Percentiles rank a stretch among this genome's conserved stretches.
phyloP scores from a whole-genome alignment of 1,140 invertebrate genomes.

The Pygmarrhopalites habei region DNA sequence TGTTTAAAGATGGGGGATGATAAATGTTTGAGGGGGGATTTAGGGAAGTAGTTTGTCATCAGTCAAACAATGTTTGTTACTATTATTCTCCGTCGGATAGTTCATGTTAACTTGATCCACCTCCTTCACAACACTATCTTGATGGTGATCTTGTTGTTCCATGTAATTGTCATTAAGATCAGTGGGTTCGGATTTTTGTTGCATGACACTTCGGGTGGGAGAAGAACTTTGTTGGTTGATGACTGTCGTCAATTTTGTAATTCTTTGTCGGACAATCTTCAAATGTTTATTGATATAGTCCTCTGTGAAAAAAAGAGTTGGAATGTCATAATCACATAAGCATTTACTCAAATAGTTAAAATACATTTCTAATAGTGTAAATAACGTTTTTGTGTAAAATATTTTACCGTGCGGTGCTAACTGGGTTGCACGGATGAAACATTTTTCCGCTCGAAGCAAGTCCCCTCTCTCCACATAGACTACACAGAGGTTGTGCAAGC shows the following conservation, averaged over 20 bases:
- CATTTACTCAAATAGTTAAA: no score
- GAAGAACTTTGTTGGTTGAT: slow-evolving; percentile 15
- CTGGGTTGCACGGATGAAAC: slow-evolving; percentile 66
- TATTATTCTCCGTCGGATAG: slow-evolving; percentile 21
- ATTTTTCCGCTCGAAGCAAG: slow-evolving; percentile 70
- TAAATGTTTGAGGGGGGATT: neutral
- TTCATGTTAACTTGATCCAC: slow-evolving; percentile 14
- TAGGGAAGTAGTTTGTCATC: slow-evolving; percentile 17
- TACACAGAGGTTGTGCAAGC: slow-evolving; percentile 90
- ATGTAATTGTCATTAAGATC: slow-evolving; percentile 11
- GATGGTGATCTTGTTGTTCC: neutral
- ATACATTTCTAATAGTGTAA: no score
- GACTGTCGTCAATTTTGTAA: slow-evolving; percentile 45
- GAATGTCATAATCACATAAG: no score
- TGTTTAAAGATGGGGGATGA: neutral
- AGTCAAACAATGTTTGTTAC: slow-evolving; percentile 20
- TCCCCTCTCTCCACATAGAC: slow-evolving; percentile 87
- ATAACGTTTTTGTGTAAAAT: no score
- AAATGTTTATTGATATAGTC: slow-evolving; percentile 85
- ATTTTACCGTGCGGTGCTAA: slow-evolving; percentile 72
- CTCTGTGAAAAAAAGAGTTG: no score
- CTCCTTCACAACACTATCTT: neutral
- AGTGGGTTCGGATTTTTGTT: slow-evolving; percentile 13
- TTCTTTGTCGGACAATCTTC: slow-evolving; percentile 69
- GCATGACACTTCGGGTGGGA: slow-evolving; percentile 16